A percentile compares a stretch with the other conserved stretches of the same genome.
These are phyloP conservation scores for Drosophila ficusphila DNA, from an alignment of 1,140 invertebrate species.

Conservation along the genomic window DNA sequence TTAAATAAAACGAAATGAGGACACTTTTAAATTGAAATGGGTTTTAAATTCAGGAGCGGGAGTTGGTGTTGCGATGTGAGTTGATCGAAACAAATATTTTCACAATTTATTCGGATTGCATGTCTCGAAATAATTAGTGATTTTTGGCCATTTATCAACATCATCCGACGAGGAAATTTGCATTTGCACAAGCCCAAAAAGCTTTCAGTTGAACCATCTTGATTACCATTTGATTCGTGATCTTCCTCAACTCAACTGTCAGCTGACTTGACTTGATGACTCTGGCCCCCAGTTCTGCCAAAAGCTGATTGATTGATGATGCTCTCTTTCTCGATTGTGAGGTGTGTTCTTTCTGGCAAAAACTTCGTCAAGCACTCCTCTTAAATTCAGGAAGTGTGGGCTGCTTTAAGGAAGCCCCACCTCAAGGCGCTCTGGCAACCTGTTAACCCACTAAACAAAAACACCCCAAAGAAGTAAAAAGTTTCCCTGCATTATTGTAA, in stretches of 20 bases:
- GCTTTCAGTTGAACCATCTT: conserved; percentile 57
- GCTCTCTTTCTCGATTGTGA: conserved; percentile 9
- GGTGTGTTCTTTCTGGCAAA: conserved; percentile 18
- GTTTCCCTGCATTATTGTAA: conserved; percentile 68
- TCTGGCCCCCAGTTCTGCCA: conserved; percentile 47
- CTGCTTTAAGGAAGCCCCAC: conserved; percentile 10
- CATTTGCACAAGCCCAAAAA: conserved; percentile 50
- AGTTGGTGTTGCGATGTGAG: background rate
- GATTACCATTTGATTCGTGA: conserved; percentile 77
- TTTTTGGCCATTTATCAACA: conserved; percentile 31
- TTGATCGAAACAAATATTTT: background rate
- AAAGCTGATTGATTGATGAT: conserved; percentile 65
- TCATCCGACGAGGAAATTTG: conserved; percentile 28
- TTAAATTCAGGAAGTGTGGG: conserved; percentile 11
- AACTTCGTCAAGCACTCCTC: conserved; percentile 18
- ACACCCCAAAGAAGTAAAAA: conserved; percentile 46
- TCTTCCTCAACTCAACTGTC: conserved; percentile 60
- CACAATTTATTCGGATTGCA: conserved; percentile 18
- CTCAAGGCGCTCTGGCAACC: conserved; percentile 38
- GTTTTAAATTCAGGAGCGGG: background rate
- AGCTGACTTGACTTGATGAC: conserved; percentile 70
- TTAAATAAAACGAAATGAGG: conserved; percentile 39
- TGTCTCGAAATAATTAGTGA: conserved; percentile 30
- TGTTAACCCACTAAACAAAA: conserved; percentile 61
- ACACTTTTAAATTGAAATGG: conserved; percentile 36